Conservation (phyloP, 2,113 vertebrate genomes). For the Tychaedon coryphoeus region DNA sequence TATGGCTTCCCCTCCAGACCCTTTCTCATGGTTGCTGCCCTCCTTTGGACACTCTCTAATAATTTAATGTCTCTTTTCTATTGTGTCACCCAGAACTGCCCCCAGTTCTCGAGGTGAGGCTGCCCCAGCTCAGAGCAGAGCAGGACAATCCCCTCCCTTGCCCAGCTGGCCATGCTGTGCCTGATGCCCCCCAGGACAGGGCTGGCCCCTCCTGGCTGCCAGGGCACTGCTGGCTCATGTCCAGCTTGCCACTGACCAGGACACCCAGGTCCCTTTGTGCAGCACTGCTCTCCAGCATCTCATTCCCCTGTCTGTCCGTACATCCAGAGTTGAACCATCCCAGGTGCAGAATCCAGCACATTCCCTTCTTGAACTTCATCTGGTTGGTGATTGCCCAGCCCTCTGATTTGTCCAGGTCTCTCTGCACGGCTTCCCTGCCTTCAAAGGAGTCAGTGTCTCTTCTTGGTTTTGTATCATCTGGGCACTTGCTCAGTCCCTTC, state of each 20-base stretch:
- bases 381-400: not conserved
- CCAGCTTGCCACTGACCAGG: fast-evolving
- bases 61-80: fast-evolving
- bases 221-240: not conserved
- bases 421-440: fast-evolving
- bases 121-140: not conserved
- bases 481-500: not conserved
- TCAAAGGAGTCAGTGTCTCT: not conserved
- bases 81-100: fast-evolving
- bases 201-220: not conserved
- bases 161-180: not conserved
- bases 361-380: not conserved
- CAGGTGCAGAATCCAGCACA: not conserved
- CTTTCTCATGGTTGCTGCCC: fast-evolving
- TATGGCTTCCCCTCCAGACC: fast-evolving
- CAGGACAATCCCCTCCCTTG: not conserved
- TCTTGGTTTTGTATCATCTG: not conserved
- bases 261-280: not conserved
- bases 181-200: not conserved
- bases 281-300: not conserved
- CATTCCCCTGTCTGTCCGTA: not conserved
- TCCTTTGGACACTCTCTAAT: not conserved
- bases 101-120: not conserved
- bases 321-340: not conserved
- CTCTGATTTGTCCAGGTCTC: not conserved